Evolutionary conservation across 2,888 invertebrate genomes (phyloP).

Genomic region (Apodemia duryi): DNA sequence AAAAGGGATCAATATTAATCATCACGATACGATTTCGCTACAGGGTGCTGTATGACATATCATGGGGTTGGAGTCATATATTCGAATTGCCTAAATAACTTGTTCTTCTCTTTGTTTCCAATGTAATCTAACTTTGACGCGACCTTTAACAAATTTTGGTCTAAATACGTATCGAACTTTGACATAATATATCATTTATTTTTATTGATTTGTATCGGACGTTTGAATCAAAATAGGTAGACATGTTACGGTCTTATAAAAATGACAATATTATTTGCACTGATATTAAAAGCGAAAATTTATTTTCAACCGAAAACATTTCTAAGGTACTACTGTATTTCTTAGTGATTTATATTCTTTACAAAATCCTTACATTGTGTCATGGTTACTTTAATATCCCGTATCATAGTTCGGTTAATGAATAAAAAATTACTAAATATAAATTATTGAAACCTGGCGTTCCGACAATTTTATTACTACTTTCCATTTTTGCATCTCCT

Average conservation of each 20-base stretch:
- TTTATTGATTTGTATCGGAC: neutral
- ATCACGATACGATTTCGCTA: conserved; percentile 38
- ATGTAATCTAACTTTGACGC: conserved; percentile 1
- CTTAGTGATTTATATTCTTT: too few relatives aligned
- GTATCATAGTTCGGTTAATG: too few relatives aligned
- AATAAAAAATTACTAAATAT: too few relatives aligned
- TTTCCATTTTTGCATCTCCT: too few relatives aligned
- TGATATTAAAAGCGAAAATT: too few relatives aligned
- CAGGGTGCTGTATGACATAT: conserved; percentile 71
- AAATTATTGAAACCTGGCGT: too few relatives aligned
- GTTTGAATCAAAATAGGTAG: neutral
- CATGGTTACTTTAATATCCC: too few relatives aligned
- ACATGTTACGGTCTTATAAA: neutral
- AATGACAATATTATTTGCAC: too few relatives aligned
- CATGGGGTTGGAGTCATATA: conserved; percentile 33
- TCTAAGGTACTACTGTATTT: too few relatives aligned
- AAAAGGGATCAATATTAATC: conserved; percentile 59
- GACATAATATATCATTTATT: neutral
- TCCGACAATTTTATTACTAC: too few relatives aligned
- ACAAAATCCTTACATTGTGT: too few relatives aligned
- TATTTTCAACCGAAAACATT: too few relatives aligned
- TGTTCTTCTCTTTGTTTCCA: neutral
- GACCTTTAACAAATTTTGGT: neutral
- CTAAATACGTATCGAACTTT: neutral
- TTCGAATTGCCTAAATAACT: conserved; percentile 19